Evolutionary conservation across 2,113 vertebrate species (phyloP).

Genomic region (Castor canadensis): DNA sequence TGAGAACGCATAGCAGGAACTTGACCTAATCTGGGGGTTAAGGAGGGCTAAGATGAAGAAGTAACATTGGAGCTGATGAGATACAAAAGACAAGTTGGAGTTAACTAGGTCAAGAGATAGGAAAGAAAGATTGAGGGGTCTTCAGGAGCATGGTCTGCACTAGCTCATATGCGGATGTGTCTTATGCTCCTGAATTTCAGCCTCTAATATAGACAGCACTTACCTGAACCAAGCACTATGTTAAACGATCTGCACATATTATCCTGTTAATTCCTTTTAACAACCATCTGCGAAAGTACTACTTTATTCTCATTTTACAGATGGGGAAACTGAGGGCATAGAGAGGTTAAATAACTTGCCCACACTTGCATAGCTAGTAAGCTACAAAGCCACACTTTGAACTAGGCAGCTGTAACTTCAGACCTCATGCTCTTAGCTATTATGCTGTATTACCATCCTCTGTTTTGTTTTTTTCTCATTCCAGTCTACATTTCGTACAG

Average conservation of each 20-base stretch:
- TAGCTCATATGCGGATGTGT: background rate
- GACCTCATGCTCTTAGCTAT: background rate
- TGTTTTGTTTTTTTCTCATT: conserved; percentile 5
- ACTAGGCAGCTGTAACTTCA: background rate
- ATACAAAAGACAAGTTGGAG: background rate
- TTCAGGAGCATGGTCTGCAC: background rate
- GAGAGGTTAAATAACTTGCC: background rate
- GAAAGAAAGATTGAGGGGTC: background rate
- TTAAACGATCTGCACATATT: background rate
- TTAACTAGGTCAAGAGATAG: background rate
- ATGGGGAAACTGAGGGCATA: background rate
- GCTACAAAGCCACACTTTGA: background rate
- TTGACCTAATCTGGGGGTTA: background rate
- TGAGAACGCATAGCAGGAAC: background rate
- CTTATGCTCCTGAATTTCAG: background rate
- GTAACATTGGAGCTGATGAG: background rate
- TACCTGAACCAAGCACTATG: background rate
- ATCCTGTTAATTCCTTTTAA: conserved; percentile 5
- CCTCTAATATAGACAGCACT: background rate
- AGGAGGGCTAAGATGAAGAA: background rate
- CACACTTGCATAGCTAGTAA: background rate
- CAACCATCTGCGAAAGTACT: background rate
- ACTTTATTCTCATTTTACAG: conserved; percentile 30
- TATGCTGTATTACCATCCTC: background rate
- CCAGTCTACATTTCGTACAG: background rate